These are phyloP conservation scores for Amphipoea oculea DNA, from an alignment of 2,888 invertebrate species.

Conservation along the genomic window DNA sequence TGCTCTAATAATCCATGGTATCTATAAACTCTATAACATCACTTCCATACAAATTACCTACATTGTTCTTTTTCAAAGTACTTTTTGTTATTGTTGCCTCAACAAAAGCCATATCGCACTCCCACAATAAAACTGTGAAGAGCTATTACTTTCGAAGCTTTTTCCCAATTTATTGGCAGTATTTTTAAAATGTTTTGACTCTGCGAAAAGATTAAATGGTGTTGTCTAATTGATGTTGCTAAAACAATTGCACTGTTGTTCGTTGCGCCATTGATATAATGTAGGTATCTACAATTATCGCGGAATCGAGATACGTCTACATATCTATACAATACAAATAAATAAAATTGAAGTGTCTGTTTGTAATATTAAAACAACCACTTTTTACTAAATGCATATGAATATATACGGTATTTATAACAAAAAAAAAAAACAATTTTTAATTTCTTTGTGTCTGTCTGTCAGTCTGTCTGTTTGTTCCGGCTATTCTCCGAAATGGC, in stretches of 20 bases:
- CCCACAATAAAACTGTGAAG: conserved; percentile 46
- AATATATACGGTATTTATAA: background rate
- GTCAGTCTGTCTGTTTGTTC: no score
- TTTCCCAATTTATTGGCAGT: conserved; percentile 49
- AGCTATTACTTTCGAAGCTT: conserved; percentile 52
- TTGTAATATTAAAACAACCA: no score
- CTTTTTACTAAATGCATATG: no score
- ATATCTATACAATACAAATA: background rate
- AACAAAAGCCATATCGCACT: conserved; percentile 57
- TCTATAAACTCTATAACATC: conserved; percentile 1
- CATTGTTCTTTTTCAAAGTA: conserved; percentile 57
- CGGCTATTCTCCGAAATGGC: background rate
- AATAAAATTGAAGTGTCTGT: background rate
- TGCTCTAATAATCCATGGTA: conserved; percentile 23
- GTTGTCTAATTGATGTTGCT: conserved; percentile 8
- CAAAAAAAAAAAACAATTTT: background rate
- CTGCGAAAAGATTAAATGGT: conserved; percentile 18
- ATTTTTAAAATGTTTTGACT: conserved; percentile 48
- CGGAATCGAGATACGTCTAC: background rate
- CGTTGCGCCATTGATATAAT: background rate
- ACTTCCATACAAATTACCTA: conserved; percentile 45
- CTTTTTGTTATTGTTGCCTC: conserved; percentile 51
- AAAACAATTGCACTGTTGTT: conserved; percentile 3
- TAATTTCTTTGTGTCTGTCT: no score
- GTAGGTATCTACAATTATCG: background rate